phyloP scores from a whole-genome alignment of 2,888 invertebrate genomes.

The Cephus nigrinus region DNA sequence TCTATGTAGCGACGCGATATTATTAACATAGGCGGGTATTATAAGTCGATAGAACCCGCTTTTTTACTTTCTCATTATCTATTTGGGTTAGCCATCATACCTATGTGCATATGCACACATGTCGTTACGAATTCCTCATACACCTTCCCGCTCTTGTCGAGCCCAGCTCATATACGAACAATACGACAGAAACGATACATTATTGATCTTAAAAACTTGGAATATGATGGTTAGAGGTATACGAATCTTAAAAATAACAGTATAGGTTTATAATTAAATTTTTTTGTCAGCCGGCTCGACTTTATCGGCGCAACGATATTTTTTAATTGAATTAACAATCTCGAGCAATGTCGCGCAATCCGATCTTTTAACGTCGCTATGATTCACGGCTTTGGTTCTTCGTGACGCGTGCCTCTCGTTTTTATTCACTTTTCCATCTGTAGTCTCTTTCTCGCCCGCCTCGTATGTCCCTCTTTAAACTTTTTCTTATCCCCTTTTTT shows the following conservation, averaged over 20 bases:
- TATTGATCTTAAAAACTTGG: neutral
- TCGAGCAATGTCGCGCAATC: neutral
- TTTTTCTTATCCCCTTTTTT: conserved; percentile 9
- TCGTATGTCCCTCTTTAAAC: neutral
- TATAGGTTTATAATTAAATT: neutral
- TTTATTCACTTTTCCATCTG: neutral
- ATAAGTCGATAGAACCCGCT: conserved; percentile 44
- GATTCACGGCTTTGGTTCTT: neutral
- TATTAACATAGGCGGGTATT: conserved; percentile 34
- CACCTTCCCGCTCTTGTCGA: neutral
- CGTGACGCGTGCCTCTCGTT: neutral
- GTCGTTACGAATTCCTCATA: neutral
- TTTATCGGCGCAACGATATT: neutral
- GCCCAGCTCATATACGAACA: neutral
- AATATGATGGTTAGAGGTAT: neutral
- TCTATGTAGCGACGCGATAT: conserved; percentile 23
- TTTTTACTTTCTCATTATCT: conserved; percentile 48
- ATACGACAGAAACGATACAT: neutral
- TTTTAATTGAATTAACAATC: neutral
- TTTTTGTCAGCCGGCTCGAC: neutral
- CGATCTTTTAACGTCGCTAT: neutral
- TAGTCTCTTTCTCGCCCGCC: neutral
- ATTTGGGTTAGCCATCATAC: conserved; percentile 48
- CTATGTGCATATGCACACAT: neutral
- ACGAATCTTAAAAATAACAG: neutral